A percentile compares a stretch with the other conserved stretches of the same genome.
Evolutionary conservation across 2,113 vertebrate species (phyloP).

Genomic region (Todiramphus chloris): DNA sequence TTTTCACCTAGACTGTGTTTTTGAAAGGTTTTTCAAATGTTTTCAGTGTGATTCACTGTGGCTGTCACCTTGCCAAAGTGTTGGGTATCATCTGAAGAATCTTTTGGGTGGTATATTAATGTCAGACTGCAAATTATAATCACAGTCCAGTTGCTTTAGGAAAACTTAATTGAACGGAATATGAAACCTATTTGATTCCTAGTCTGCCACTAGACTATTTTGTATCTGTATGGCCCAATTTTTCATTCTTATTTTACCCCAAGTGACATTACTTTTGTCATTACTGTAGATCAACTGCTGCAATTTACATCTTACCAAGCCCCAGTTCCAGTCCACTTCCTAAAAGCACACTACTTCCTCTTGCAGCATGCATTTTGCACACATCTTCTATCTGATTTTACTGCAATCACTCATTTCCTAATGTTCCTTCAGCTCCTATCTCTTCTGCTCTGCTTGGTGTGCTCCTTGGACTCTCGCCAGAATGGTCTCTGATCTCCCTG

Average conservation of each 20-base stretch:
- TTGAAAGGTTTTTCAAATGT: background rate
- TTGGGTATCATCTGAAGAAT: background rate
- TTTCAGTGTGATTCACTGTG: background rate
- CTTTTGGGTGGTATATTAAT: background rate
- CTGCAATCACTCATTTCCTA: constrained; percentile 1
- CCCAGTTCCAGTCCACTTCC: background rate
- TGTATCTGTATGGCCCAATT: background rate
- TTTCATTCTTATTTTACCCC: background rate
- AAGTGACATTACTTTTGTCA: background rate
- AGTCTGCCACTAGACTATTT: background rate
- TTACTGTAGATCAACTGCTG: background rate
- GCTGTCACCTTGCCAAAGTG: background rate
- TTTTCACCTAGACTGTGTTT: background rate
- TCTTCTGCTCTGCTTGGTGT: background rate
- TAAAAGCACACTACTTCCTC: background rate
- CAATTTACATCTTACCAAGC: background rate
- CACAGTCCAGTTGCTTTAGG: background rate
- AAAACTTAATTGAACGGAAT: background rate
- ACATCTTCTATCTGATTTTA: background rate
- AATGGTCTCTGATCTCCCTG: background rate
- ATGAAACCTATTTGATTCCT: background rate
- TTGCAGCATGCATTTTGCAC: background rate
- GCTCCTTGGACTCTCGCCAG: background rate
- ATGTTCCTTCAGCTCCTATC: background rate
- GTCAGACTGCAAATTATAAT: background rate